phyloP scores from a whole-genome alignment of 2,888 invertebrate genomes.

The Mystacides longicornis region DNA sequence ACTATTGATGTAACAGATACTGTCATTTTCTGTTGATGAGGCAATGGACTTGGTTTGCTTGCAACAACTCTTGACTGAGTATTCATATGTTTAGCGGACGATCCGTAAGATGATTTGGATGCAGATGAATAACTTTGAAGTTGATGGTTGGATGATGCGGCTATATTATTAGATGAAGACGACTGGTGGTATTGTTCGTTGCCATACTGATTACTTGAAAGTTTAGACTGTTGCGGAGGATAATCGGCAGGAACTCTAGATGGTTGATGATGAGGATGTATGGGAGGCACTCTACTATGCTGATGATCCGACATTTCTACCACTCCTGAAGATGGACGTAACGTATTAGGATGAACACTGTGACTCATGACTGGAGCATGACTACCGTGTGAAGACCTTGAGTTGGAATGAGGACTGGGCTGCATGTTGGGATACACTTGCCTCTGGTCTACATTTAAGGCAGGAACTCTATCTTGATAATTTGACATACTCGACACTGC shows the following conservation, averaged over 20 bases:
- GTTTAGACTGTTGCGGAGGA: conserved; percentile 15
- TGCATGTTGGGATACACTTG: conserved; percentile 21
- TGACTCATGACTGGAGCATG: conserved; percentile 5
- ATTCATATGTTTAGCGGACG: conserved; percentile 10
- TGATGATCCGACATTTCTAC: conserved; percentile 17
- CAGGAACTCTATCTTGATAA: conserved; percentile 23
- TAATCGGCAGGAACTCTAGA: conserved; percentile 26
- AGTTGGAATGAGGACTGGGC: conserved; percentile 4
- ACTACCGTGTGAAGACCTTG: neutral
- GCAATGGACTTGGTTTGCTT: conserved; percentile 39
- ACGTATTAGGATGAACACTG: conserved; percentile 6
- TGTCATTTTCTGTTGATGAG: conserved; percentile 43
- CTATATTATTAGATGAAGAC: conserved; percentile 32
- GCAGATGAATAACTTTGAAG: conserved; percentile 26
- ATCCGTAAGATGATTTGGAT: conserved; percentile 24
- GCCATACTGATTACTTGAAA: conserved; percentile 15
- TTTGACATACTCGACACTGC: conserved; percentile 17
- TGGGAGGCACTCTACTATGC: conserved; percentile 25
- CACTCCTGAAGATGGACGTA: neutral
- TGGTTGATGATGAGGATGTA: conserved; percentile 25
- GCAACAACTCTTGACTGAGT: conserved; percentile 35
- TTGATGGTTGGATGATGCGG: conserved; percentile 36
- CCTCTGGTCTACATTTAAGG: conserved; percentile 20
- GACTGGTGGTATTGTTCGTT: conserved; percentile 31
- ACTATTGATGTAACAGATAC: conserved; percentile 46